Percentiles rank a stretch among this genome's conserved stretches.
These are phyloP conservation scores for Pandion haliaetus DNA, from an alignment of 2,113 vertebrate species.

Conservation along the genomic window DNA sequence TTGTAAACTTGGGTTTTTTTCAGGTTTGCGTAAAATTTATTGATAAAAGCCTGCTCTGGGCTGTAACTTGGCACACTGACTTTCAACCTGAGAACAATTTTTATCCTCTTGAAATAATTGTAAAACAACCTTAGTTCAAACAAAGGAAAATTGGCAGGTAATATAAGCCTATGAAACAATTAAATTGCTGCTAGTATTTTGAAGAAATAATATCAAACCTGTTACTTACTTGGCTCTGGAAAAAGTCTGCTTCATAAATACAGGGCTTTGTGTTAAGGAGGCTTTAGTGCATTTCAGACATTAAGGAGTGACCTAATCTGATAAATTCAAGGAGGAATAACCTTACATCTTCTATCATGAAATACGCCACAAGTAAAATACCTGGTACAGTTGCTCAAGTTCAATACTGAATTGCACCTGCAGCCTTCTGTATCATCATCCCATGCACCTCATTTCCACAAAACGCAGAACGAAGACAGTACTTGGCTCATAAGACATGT, in stretches of 20 bases:
- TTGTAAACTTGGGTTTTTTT: neutral
- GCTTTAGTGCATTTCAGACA: neutral
- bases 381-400: neutral
- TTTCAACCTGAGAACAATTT: neutral
- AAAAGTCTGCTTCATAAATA: neutral
- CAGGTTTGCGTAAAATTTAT: neutral
- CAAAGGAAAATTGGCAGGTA: conserved; percentile 23
- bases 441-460: neutral
- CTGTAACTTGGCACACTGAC: neutral
- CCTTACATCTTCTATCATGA: neutral
- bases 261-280: neutral
- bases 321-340: neutral
- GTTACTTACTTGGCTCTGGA: neutral
- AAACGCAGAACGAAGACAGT: neutral
- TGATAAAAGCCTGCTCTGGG: neutral
- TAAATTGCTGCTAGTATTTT: neutral
- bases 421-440: neutral
- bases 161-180: neutral
- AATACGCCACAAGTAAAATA: neutral
- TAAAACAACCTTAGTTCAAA: conserved; percentile 5
- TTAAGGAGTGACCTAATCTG: neutral
- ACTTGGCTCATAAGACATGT: neutral
- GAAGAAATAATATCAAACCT: neutral
- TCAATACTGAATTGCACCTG: neutral
- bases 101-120: conserved; percentile 9